Evolutionary conservation across 2,113 vertebrate genomes (phyloP).

Genomic region (Dendropsophus ebraccatus): DNA sequence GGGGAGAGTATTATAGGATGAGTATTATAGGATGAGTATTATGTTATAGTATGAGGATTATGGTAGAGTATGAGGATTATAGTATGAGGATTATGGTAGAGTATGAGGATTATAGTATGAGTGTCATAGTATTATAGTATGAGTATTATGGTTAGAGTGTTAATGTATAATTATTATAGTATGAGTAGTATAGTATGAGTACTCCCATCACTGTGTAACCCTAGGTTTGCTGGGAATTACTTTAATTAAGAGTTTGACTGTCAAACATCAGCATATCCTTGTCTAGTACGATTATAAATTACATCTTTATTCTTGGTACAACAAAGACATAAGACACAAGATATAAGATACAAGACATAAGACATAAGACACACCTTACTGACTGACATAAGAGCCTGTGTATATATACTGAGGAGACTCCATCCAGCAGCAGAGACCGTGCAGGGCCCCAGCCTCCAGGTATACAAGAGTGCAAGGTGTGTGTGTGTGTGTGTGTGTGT

Average conservation of each 20-base stretch:
- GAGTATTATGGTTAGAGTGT: too few relatives aligned
- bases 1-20: neutral
- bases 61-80: too few relatives aligned
- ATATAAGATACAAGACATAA: too few relatives aligned
- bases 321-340: too few relatives aligned
- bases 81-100: too few relatives aligned
- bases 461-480: neutral
- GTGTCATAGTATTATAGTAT: too few relatives aligned
- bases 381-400: constrained; percentile 1
- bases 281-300: neutral
- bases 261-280: neutral
- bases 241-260: neutral
- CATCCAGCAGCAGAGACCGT: neutral
- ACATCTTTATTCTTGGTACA: constrained; percentile 17
- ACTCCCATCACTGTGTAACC: neutral
- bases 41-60: too few relatives aligned
- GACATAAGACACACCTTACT: constrained; percentile 23
- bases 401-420: neutral
- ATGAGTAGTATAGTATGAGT: neutral
- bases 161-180: too few relatives aligned
- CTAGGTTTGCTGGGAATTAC: neutral
- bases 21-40: too few relatives aligned
- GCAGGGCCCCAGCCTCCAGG: neutral
- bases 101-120: too few relatives aligned
- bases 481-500: neutral